Evolutionary conservation across 2,888 invertebrate genomes (phyloP).

Genomic region (Torymus texanus): DNA sequence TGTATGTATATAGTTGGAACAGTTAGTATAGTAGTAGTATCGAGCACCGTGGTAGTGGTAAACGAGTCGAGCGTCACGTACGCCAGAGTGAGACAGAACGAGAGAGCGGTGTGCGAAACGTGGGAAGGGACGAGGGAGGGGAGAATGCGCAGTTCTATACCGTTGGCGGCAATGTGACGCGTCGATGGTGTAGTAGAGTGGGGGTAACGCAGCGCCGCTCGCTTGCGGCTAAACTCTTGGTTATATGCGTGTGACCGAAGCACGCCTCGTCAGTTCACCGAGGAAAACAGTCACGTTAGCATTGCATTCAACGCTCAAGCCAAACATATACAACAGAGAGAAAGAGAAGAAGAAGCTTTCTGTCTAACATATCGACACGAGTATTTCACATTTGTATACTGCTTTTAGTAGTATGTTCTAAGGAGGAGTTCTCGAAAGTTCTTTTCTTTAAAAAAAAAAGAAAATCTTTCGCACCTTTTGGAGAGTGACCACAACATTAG

Average conservation of each 20-base stretch:
- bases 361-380: too few species aligned
- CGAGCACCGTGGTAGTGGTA: background rate
- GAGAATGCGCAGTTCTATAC: background rate
- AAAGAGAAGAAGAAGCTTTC: too few species aligned
- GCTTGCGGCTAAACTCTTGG: background rate
- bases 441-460: too few species aligned
- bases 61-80: constrained; percentile 30
- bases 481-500: too few species aligned
- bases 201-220: constrained; percentile 4
- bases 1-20: too few species aligned
- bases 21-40: too few species aligned
- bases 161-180: background rate
- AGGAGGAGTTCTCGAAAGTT: background rate
- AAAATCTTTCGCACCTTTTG: background rate
- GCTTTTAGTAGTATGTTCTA: background rate
- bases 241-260: constrained; percentile 46
- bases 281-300: constrained; percentile 30
- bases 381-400: too few species aligned
- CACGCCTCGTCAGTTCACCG: constrained; percentile 46
- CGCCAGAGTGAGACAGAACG: background rate
- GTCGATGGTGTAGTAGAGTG: background rate
- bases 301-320: background rate
- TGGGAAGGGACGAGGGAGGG: background rate
- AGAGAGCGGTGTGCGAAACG: background rate
- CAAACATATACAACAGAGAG: too few species aligned